These are phyloP conservation scores for Tetropium fuscum DNA, from an alignment of 2,888 invertebrate genomes.

Conservation along the genomic window DNA sequence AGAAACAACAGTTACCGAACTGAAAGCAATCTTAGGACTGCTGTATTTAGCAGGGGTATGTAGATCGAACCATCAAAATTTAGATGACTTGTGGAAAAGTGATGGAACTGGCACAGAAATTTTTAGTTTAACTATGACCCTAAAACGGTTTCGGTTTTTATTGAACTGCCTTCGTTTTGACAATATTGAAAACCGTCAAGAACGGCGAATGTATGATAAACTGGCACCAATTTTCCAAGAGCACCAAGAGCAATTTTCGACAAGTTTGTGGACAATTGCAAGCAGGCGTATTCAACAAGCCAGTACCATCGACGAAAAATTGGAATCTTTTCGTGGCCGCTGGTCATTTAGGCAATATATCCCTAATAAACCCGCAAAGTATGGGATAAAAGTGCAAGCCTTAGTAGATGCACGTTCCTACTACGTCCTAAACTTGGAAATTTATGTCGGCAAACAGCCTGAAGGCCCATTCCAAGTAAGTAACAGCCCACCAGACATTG, in stretches of 20 bases:
- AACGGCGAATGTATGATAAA: neutral
- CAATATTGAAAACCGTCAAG: neutral
- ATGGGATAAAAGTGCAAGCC: conserved; percentile 68
- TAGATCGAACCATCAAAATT: conserved; percentile 10
- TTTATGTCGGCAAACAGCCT: conserved; percentile 13
- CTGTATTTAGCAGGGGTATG: conserved; percentile 13
- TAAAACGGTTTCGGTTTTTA: conserved; percentile 2
- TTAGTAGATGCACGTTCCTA: conserved; percentile 9
- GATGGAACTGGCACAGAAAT: conserved; percentile 1
- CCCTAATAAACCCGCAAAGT: conserved; percentile 6
- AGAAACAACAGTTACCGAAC: too few species aligned
- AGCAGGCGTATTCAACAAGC: neutral
- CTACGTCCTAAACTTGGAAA: conserved; percentile 16
- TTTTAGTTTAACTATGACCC: neutral
- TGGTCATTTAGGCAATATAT: conserved; percentile 14
- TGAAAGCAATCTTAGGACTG: conserved; percentile 22
- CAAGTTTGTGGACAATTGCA: conserved; percentile 7
- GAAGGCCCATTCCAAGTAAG: neutral
- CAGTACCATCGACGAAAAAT: conserved; percentile 11
- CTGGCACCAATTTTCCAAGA: too few species aligned
- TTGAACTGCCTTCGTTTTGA: conserved; percentile 9
- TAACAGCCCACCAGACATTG: neutral
- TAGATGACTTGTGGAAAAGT: conserved; percentile 17
- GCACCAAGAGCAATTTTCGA: neutral
- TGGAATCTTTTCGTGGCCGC: conserved; percentile 6